A percentile compares a stretch with the other conserved stretches of the same genome.
These are phyloP conservation scores for Dreissena rostriformis DNA, from an alignment of 1,140 invertebrate genomes.

Conservation along the genomic window DNA sequence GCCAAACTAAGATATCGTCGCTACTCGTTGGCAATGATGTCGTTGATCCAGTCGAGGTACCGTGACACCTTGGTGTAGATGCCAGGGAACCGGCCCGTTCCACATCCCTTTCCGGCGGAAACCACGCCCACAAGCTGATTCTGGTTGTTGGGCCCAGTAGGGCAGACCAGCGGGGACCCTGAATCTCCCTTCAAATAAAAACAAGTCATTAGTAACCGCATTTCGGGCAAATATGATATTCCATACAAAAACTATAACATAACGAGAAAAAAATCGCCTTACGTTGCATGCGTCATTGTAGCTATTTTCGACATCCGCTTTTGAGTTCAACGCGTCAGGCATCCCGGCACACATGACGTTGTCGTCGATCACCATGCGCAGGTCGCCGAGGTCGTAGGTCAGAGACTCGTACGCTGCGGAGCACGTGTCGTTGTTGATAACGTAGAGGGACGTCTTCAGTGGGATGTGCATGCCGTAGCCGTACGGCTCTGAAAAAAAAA, in stretches of 20 bases:
- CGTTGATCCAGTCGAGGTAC: conserved; percentile 89
- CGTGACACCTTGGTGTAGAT: conserved; percentile 91
- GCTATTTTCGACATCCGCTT: neutral
- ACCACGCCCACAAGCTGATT: conserved; percentile 85
- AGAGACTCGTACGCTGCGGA: neutral
- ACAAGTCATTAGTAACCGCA: too few relatives aligned
- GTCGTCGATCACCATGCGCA: conserved; percentile 17
- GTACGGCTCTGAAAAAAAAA: conserved; percentile 21
- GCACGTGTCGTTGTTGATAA: conserved; percentile 23
- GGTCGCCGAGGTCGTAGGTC: neutral
- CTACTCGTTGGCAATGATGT: conserved; percentile 34
- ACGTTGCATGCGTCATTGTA: conserved; percentile 34
- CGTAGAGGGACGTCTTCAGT: conserved; percentile 15
- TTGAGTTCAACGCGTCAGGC: neutral
- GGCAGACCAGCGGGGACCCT: conserved; percentile 86
- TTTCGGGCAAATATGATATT: too few relatives aligned
- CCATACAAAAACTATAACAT: too few relatives aligned
- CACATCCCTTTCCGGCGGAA: conserved; percentile 97
- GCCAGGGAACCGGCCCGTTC: conserved; percentile 94
- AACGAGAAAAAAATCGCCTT: too few relatives aligned
- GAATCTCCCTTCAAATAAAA: conserved; percentile 86
- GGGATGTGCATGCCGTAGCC: conserved; percentile 40
- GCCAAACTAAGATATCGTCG: too few relatives aligned
- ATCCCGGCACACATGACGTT: conserved; percentile 18
- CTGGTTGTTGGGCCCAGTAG: conserved; percentile 71